phyloP scores from a whole-genome alignment of 1,140 invertebrate species.

The Octopus sinensis region DNA sequence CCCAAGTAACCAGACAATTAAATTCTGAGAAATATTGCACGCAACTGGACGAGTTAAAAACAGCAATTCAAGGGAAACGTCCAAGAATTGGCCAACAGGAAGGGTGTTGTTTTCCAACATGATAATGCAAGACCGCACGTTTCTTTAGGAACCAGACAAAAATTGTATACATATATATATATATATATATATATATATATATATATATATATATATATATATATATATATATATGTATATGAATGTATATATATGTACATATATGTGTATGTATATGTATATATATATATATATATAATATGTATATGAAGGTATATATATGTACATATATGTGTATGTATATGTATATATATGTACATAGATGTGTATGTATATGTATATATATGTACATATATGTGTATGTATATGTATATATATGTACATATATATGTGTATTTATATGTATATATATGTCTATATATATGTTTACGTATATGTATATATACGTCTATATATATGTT shows the following conservation, averaged over 20 bases:
- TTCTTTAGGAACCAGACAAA: too few relatives aligned
- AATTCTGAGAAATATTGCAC: too few relatives aligned
- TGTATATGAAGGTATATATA: too few relatives aligned
- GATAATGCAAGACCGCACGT: too few relatives aligned
- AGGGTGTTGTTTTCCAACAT: too few relatives aligned
- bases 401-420: slow-evolving; percentile 67
- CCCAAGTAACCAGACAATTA: too few relatives aligned
- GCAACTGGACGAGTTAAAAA: too few relatives aligned
- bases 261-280: neutral
- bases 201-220: slow-evolving; percentile 8
- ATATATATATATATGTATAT: slow-evolving; percentile 6
- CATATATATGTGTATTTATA: slow-evolving; percentile 65
- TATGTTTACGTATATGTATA: neutral
- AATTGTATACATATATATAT: too few relatives aligned
- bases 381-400: slow-evolving; percentile 52
- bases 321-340: too few relatives aligned
- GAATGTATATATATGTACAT: neutral
- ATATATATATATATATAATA: neutral
- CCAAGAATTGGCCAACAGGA: too few relatives aligned
- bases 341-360: neutral
- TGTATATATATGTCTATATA: slow-evolving; percentile 26
- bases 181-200: neutral
- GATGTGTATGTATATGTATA: neutral
- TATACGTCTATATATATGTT: neutral
- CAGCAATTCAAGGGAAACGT: too few relatives aligned